A percentile compares a stretch with the other conserved stretches of the same genome.
Evolutionary conservation across 1,140 invertebrate genomes (phyloP).

Genomic region (Pentalonia nigronervosa): DNA sequence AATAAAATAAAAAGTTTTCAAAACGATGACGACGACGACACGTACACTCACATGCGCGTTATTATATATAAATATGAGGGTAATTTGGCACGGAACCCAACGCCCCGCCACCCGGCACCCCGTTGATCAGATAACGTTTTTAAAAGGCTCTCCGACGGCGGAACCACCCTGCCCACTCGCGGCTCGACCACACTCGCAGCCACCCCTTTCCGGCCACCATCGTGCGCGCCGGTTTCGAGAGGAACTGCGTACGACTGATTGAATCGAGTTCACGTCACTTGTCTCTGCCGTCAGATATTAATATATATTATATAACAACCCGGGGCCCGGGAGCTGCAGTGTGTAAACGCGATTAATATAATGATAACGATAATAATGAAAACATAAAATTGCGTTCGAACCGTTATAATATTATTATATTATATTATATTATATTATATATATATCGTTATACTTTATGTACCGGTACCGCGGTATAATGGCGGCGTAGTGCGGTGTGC

Average conservation of each 20-base stretch:
- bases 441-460: neutral
- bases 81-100: slow-evolving; percentile 29
- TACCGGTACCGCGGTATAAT: slow-evolving; percentile 36
- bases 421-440: neutral
- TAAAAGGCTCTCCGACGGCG: neutral
- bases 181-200: neutral
- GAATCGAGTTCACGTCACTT: slow-evolving; percentile 46
- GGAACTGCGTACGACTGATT: slow-evolving; percentile 35
- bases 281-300: neutral
- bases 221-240: neutral
- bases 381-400: slow-evolving; percentile 20
- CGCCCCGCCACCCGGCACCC: neutral
- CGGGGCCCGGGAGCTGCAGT: neutral
- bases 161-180: neutral
- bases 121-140: slow-evolving; percentile 34
- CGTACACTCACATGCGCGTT: neutral
- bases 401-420: neutral
- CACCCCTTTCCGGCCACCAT: neutral
- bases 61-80: slow-evolving; percentile 41
- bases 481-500: slow-evolving; percentile 24
- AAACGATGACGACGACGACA: slow-evolving; percentile 6
- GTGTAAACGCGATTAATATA: slow-evolving; percentile 29
- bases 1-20: slow-evolving; percentile 17
- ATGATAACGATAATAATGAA: slow-evolving; percentile 32
- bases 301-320: slow-evolving; percentile 5